Conservation (phyloP, 1,140 invertebrate species). For the Augochlora pura region DNA sequence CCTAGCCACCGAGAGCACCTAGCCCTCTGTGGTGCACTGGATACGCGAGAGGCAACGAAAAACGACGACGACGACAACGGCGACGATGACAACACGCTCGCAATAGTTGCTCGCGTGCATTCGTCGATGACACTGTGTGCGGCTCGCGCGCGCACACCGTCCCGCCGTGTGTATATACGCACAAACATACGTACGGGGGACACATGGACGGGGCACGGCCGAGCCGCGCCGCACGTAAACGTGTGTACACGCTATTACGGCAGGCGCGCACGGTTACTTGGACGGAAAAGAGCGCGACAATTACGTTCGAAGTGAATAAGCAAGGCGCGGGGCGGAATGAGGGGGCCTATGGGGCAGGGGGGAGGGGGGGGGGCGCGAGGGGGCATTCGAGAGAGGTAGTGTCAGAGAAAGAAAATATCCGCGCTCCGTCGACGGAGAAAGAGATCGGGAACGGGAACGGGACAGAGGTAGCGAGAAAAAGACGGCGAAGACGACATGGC, state of each 20-base stretch:
- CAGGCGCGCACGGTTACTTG: conserved; percentile 53
- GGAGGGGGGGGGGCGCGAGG: too few species aligned
- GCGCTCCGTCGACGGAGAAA: neutral
- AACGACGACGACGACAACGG: conserved; percentile 51
- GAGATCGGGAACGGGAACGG: too few species aligned
- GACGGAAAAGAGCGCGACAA: conserved; percentile 59
- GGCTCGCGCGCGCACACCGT: neutral
- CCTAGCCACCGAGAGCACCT: conserved; percentile 35
- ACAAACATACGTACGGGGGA: neutral
- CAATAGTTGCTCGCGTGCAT: conserved; percentile 58
- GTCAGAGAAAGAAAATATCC: conserved; percentile 53
- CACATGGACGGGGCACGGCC: too few species aligned
- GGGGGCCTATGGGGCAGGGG: neutral
- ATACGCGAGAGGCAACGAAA: conserved; percentile 2
- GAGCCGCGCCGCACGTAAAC: conserved; percentile 7
- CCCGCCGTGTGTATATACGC: neutral
- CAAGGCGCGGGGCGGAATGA: neutral
- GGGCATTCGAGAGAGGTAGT: conserved; percentile 25
- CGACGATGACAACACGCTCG: conserved; percentile 55
- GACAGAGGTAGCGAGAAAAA: neutral
- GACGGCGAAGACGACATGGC: conserved; percentile 14
- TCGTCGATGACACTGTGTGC: conserved; percentile 43
- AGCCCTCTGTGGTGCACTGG: conserved; percentile 32
- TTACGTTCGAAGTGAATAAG: conserved; percentile 45
- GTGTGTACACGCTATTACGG: conserved; percentile 45